A percentile compares a stretch with the other conserved stretches of the same genome.
These are phyloP conservation scores for Engraulis encrasicolus DNA, from an alignment of 2,113 vertebrate genomes.

Conservation along the genomic window DNA sequence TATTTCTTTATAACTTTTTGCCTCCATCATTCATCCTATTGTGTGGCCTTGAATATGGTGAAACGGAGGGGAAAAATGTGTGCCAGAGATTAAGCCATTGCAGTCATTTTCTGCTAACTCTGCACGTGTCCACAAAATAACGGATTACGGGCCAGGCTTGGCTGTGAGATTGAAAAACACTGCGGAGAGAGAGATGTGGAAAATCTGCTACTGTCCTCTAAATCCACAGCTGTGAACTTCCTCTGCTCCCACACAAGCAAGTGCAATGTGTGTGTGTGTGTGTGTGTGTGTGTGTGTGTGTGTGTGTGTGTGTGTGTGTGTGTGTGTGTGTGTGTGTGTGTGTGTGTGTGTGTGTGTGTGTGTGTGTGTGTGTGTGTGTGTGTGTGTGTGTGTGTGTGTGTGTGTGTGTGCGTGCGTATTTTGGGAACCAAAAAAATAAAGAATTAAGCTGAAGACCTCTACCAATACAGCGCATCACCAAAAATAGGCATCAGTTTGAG, in stretches of 20 bases:
- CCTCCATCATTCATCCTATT: neutral
- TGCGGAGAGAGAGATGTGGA: neutral
- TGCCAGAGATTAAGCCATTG: neutral
- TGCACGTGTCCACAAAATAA: neutral
- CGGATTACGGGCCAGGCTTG: neutral
- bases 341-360: too few species aligned
- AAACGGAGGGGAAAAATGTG: neutral
- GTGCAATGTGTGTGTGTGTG: conserved; percentile 5
- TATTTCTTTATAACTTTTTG: too few species aligned
- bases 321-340: too few species aligned
- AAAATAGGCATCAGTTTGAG: too few species aligned
- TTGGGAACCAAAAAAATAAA: too few species aligned
- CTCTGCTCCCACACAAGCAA: neutral
- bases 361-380: too few species aligned
- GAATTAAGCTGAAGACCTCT: too few species aligned
- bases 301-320: neutral
- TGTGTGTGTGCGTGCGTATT: too few species aligned
- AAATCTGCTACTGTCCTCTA: neutral
- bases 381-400: too few species aligned
- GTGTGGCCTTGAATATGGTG: neutral
- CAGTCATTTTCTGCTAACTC: neutral
- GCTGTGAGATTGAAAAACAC: neutral
- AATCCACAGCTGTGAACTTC: conserved; percentile 1
- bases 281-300: conserved; percentile 23
- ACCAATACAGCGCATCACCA: too few species aligned